Base-by-base conservation (phyloP, 2,797 vertebrate genomes). In the Odontamblyopus lacepedii region DNA sequence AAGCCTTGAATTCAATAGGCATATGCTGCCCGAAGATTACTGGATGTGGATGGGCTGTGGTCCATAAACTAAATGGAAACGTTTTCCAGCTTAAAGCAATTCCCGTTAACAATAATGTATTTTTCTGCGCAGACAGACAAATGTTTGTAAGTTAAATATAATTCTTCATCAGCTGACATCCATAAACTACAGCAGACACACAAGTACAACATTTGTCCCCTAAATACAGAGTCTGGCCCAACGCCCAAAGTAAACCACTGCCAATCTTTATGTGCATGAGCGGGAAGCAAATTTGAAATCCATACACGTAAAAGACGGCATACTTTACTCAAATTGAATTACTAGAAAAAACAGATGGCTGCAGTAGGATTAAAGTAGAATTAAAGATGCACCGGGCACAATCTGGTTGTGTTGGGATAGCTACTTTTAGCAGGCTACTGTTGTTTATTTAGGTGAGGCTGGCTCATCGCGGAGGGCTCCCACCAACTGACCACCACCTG, bases 401-500 rank as follows among this genome's bases (percentile, higher is more conserved):
- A 30, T 66, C 6, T 30, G 44, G 41, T 30, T 66, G 26, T 19
- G 44, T 66, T 29, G n/a, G 26, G 6, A 19, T 7, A 7, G 64
- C 64, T 66, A 51, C 64, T 66, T 66, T 66, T 50, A 66, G 26
- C 26, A 29, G n/a, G 30, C 61, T 63, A 41, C 62, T 63, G 41
- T 66, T 50, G 15, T 66, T 30, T 72, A 69, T 72, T 67, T 78
- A 67, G 79, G 73, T 19, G 71, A 78, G 68, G 83, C 72, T 78
- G 77, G 72, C 66, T 70, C 75, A 57, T 80, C 63, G 57, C 53
- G 18, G 71, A 63, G 70, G n/a, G 50, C 63, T 78, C 66, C 38
- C 19, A 48, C 61, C 53, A 13, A 57, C 74, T 50, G 75, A 68
- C 60, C 74, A 73, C 60, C 92, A 93, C 78, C 92, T 94, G 93